These are phyloP conservation scores for Branchipolynoe longqiensis DNA, from an alignment of 2,888 invertebrate species.

Conservation along the genomic window DNA sequence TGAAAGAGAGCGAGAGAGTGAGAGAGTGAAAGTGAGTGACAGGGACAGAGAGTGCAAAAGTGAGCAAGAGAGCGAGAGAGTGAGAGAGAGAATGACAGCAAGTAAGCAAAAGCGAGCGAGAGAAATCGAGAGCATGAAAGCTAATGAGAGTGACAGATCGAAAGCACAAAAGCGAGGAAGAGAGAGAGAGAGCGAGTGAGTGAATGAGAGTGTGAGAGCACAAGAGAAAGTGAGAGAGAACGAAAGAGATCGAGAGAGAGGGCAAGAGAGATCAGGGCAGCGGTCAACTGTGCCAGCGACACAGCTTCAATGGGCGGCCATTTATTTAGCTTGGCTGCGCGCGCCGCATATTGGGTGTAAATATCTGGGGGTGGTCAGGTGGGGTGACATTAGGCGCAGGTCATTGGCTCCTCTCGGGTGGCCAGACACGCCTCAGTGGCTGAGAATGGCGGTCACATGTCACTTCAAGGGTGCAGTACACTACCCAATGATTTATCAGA, in stretches of 20 bases:
- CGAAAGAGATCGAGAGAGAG: background rate
- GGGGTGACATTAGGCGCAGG: conserved; percentile 5
- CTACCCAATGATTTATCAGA: conserved; percentile 11
- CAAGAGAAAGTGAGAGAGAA: too few species aligned
- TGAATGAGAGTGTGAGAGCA: too few species aligned
- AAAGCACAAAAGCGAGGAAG: too few species aligned
- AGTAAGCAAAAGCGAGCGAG: too few species aligned
- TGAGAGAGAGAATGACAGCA: too few species aligned
- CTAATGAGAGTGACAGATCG: too few species aligned
- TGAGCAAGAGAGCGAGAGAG: too few species aligned
- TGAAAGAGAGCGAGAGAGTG: too few species aligned
- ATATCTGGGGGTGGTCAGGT: conserved; percentile 13
- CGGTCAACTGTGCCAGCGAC: background rate
- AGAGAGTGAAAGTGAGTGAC: too few species aligned
- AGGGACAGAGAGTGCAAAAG: too few species aligned
- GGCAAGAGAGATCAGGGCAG: background rate
- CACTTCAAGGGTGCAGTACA: conserved; percentile 5
- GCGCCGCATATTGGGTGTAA: background rate
- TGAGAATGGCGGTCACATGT: conserved; percentile 1
- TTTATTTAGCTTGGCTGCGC: background rate
- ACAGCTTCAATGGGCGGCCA: conserved; percentile 16
- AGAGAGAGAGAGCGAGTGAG: too few species aligned
- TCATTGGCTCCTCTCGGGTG: conserved; percentile 14
- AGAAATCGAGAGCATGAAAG: too few species aligned
- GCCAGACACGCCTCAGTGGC: conserved; percentile 11